Conservation (phyloP, 2,113 vertebrate species). For the Chionis minor region DNA sequence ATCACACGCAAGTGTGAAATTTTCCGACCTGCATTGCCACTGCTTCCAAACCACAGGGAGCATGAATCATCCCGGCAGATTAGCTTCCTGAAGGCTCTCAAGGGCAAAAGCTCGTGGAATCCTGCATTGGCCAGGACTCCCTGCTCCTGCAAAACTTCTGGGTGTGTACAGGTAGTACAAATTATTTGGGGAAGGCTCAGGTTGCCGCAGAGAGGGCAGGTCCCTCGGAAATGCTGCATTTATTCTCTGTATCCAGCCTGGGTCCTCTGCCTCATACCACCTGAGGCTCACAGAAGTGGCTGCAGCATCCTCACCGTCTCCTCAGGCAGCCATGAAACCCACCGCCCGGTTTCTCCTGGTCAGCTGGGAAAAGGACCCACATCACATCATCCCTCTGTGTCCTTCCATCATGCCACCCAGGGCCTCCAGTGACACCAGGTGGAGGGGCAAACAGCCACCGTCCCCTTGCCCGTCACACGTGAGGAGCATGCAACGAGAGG, state of each 20-base stretch:
- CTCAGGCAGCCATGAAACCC: not conserved
- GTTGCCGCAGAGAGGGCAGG: not conserved
- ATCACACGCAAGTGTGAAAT: not conserved
- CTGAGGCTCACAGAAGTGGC: not conserved
- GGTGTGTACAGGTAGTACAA: not conserved
- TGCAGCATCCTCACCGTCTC: not conserved
- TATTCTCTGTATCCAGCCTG: not conserved
- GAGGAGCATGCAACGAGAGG: not conserved
- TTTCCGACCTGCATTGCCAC: not conserved
- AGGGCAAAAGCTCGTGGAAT: not conserved
- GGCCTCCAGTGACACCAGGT: not conserved
- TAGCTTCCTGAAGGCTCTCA: not conserved
- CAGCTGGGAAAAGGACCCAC: not conserved
- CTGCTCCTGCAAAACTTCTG: constrained; percentile 34
- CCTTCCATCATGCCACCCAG: not conserved
- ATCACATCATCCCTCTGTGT: not conserved
- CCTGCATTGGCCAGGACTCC: not conserved
- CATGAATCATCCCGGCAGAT: constrained; percentile 22
- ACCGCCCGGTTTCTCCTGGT: not conserved
- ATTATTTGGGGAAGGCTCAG: not conserved
- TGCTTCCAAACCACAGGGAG: not conserved
- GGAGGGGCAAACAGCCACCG: not conserved
- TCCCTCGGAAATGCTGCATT: not conserved
- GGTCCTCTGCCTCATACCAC: not conserved
- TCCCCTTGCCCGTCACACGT: not conserved